These are phyloP conservation scores for Seira musarum DNA, from an alignment of 2,888 invertebrate species.

Conservation along the genomic window DNA sequence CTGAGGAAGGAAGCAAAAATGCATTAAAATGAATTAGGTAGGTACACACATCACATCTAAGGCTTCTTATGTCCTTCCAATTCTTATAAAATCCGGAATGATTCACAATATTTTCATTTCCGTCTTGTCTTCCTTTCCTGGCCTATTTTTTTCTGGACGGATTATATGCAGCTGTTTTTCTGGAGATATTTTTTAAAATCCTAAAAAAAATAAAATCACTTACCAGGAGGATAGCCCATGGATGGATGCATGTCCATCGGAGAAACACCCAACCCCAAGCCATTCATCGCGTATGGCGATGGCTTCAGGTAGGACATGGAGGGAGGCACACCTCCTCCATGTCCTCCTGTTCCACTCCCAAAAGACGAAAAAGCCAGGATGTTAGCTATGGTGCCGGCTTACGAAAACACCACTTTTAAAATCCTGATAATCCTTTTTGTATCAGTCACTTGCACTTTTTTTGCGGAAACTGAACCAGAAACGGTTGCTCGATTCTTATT, in stretches of 20 bases:
- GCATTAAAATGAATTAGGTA: too few species aligned
- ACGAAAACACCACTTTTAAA: slow-evolving; percentile 43
- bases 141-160: too few species aligned
- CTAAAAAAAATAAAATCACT: slow-evolving; percentile 3
- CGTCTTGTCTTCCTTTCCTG: too few species aligned
- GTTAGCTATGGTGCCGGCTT: slow-evolving; percentile 68
- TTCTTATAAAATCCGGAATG: too few species aligned
- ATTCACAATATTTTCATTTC: too few species aligned
- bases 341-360: slow-evolving; percentile 76
- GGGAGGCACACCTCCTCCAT: slow-evolving; percentile 74
- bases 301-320: slow-evolving; percentile 75
- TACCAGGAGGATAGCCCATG: slow-evolving; percentile 79
- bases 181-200: slow-evolving; percentile 36
- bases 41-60: too few species aligned
- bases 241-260: slow-evolving; percentile 80
- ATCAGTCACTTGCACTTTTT: slow-evolving; percentile 42
- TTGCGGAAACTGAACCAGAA: too few species aligned
- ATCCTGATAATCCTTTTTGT: slow-evolving; percentile 42
- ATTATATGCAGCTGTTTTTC: too few species aligned
- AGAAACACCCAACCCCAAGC: slow-evolving; percentile 75
- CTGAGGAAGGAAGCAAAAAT: too few species aligned
- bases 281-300: slow-evolving; percentile 76
- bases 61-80: too few species aligned
- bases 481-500: too few species aligned
- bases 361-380: slow-evolving; percentile 76